phyloP scores from a whole-genome alignment of 1,140 invertebrate genomes.

The Adoxophyes honmai region DNA sequence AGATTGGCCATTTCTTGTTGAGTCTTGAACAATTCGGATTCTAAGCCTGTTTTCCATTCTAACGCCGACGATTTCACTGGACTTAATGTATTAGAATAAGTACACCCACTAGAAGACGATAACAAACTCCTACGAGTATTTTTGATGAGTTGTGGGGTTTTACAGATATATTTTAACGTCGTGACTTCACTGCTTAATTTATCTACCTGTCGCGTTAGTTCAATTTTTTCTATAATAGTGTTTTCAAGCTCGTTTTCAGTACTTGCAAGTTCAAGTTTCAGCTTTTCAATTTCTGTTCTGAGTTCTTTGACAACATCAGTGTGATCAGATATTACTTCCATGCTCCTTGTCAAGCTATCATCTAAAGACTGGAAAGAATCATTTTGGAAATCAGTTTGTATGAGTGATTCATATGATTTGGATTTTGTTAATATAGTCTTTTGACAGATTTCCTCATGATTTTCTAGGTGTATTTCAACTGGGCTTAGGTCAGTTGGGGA shows the following conservation, averaged over 20 bases:
- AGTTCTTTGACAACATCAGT: background rate
- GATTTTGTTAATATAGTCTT: no score
- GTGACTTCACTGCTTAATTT: background rate
- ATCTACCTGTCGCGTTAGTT: background rate
- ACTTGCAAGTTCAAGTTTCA: background rate
- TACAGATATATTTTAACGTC: no score
- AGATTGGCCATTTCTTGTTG: no score
- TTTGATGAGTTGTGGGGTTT: no score
- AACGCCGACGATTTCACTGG: no score
- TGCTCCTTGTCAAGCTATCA: background rate
- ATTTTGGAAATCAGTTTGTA: background rate
- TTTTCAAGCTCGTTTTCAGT: background rate
- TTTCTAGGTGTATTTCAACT: background rate
- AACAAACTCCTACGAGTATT: no score
- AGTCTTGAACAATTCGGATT: no score
- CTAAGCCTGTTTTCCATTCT: no score
- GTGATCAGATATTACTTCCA: background rate
- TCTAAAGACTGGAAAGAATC: no score
- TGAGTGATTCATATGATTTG: background rate
- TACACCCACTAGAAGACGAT: no score
- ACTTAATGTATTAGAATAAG: no score
- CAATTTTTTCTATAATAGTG: background rate
- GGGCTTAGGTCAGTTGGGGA: background rate
- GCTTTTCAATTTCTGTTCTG: background rate
- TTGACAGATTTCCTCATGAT: no score